phyloP scores from a whole-genome alignment of 53 echinoderm and acorn worm genomes.

The Crossaster papposus region DNA sequence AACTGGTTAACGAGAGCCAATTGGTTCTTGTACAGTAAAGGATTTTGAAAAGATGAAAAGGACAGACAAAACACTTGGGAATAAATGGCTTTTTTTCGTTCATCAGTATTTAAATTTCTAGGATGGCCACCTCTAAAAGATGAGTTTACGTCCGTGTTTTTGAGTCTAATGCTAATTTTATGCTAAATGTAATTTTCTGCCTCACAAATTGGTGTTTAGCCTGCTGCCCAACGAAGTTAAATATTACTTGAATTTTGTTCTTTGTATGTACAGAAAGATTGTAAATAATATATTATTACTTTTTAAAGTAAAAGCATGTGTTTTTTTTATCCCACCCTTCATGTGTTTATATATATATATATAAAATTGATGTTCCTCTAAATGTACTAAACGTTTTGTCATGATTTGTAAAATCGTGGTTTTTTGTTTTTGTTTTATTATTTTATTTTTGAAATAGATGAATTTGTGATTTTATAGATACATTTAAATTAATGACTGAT shows the following conservation, averaged over 20 bases:
- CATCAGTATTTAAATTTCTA: not conserved
- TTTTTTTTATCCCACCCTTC: slow-evolving; percentile 57
- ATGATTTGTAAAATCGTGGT: not conserved
- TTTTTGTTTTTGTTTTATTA: not conserved
- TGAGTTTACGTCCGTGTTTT: not conserved
- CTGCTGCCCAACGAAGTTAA: slow-evolving; percentile 45
- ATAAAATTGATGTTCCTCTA: slow-evolving; percentile 13
- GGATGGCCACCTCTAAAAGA: not conserved
- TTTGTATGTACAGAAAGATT: slow-evolving; percentile 66
- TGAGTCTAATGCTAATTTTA: not conserved
- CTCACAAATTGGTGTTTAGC: not conserved
- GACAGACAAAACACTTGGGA: too few species aligned
- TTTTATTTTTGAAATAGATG: slow-evolving; percentile 1
- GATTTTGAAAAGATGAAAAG: too few species aligned
- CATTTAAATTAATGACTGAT: slow-evolving; percentile 7
- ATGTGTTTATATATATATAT: slow-evolving; percentile 29
- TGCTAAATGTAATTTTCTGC: not conserved
- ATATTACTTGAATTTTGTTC: slow-evolving; percentile 36
- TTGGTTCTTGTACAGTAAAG: too few species aligned
- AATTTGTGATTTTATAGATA: slow-evolving; percentile 1
- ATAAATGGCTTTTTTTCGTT: too few species aligned
- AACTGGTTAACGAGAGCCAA: too few species aligned
- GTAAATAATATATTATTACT: slow-evolving; percentile 65
- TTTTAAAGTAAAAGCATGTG: slow-evolving; percentile 58
- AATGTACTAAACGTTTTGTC: slow-evolving; percentile 54